Conservation (phyloP, 2,113 vertebrate species). For the Crocuta crocuta region DNA sequence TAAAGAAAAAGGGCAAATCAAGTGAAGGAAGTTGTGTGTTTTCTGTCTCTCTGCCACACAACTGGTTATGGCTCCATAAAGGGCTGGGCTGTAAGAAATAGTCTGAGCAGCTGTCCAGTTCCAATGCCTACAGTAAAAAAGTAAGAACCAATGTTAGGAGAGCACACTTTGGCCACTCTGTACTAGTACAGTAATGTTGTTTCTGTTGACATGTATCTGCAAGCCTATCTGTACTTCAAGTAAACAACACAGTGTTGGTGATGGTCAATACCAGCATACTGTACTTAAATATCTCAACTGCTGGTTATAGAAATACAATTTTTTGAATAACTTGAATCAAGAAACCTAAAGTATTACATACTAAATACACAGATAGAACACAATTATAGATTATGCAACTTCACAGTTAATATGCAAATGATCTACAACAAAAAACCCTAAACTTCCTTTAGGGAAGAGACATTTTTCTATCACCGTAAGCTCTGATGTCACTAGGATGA, state of each 20-base stretch:
- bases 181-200: not conserved
- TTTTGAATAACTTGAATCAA: constrained; percentile 15
- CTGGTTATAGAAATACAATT: not conserved
- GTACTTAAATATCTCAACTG: not conserved
- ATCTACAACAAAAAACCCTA: not conserved
- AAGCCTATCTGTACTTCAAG: not conserved
- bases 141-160: not conserved
- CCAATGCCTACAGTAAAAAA: not conserved
- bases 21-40: not conserved
- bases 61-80: not conserved
- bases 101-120: not conserved
- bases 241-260: not conserved
- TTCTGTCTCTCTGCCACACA: not conserved
- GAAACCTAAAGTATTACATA: constrained; percentile 26
- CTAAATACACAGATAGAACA: not conserved
- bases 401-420: not conserved
- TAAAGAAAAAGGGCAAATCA: constrained; percentile 37
- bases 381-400: not conserved
- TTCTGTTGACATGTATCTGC: not conserved
- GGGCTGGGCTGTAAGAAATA: not conserved
- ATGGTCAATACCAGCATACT: not conserved
- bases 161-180: not conserved
- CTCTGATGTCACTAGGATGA: not conserved
- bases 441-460: not conserved
- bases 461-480: not conserved